Evolutionary conservation across 2,797 vertebrate species (phyloP).

Genomic region (Diceros bicornis): DNA sequence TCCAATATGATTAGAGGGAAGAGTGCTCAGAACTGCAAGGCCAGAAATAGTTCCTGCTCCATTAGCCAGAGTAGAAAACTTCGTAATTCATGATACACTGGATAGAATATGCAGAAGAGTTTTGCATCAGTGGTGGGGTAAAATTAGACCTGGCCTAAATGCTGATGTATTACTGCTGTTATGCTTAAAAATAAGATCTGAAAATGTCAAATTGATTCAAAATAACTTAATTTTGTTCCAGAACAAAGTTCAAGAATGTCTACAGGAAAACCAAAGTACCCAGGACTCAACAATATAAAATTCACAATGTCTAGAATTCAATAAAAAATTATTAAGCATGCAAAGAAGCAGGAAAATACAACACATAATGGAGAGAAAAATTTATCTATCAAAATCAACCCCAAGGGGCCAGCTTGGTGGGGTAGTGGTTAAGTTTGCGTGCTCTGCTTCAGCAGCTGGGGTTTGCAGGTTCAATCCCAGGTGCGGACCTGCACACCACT

Average conservation of each 20-base stretch:
- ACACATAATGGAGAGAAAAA: not conserved
- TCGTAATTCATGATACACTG: not conserved
- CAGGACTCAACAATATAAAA: slow-evolving; percentile 2
- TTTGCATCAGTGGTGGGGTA: not conserved
- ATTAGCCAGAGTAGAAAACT: not conserved
- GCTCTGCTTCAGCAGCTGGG: no score
- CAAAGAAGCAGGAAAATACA: not conserved
- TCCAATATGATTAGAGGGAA: not conserved
- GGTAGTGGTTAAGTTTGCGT: no score
- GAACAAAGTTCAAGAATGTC: not conserved
- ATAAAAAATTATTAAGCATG: not conserved
- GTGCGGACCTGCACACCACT: no score
- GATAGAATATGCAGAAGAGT: not conserved
- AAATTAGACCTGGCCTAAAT: not conserved
- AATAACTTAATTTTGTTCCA: not conserved
- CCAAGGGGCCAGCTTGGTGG: not conserved
- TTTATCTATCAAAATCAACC: not conserved
- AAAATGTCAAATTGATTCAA: slow-evolving; percentile 14
- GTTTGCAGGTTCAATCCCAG: no score
- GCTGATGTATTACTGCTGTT: not conserved
- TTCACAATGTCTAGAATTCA: not conserved
- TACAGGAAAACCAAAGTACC: not conserved
- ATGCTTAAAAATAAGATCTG: not conserved
- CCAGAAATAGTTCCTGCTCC: not conserved
- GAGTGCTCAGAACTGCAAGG: not conserved